These are phyloP conservation scores for Phymastichus coffea DNA, from an alignment of 1,140 invertebrate genomes.

Conservation along the genomic window DNA sequence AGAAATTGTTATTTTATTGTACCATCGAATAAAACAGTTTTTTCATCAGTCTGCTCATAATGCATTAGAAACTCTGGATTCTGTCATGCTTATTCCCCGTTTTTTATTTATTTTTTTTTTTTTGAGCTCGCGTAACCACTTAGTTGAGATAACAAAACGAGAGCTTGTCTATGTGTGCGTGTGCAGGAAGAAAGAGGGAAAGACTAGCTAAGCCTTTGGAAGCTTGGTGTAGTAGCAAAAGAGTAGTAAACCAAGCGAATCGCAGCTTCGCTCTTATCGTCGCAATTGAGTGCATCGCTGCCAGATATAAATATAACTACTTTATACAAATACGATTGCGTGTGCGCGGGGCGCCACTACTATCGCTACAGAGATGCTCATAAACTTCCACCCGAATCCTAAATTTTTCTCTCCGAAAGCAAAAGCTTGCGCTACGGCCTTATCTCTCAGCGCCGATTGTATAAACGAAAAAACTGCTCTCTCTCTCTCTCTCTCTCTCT, in stretches of 20 bases:
- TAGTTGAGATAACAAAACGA: conserved; percentile 39
- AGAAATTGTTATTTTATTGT: no score
- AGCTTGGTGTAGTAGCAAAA: no score
- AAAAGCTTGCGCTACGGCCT: background rate
- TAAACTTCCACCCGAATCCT: conserved; percentile 19
- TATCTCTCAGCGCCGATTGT: conserved; percentile 3
- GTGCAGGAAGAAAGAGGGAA: no score
- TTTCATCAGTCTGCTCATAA: no score
- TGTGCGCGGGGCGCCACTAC: background rate
- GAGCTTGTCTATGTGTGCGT: conserved; percentile 35
- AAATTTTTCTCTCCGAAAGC: conserved; percentile 24
- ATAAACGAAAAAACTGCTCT: conserved; percentile 1
- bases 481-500: background rate
- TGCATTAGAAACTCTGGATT: no score
- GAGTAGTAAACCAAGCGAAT: conserved; percentile 35
- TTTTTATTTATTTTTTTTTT: background rate
- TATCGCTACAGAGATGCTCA: conserved; percentile 18
- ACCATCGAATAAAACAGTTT: no score
- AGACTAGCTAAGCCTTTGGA: no score
- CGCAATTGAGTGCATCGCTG: conserved; percentile 38
- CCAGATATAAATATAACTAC: conserved; percentile 30
- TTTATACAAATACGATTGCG: conserved; percentile 19
- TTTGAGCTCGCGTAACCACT: conserved; percentile 29
- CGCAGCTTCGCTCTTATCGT: conserved; percentile 36
- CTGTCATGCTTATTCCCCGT: no score